Evolutionary conservation across 2,113 vertebrate genomes (phyloP).

Genomic region (Apus apus): DNA sequence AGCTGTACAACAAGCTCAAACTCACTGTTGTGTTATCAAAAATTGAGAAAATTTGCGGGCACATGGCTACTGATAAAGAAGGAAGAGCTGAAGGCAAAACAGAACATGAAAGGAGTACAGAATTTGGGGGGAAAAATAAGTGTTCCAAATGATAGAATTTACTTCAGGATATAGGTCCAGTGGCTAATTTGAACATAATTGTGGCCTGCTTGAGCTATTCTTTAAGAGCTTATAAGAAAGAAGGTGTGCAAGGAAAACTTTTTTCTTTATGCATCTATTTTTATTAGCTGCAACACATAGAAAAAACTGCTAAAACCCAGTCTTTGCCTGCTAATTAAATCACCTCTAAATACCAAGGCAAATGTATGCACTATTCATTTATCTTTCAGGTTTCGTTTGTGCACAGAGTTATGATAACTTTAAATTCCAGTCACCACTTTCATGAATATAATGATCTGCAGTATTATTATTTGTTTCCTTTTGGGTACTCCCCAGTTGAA

Average conservation of each 20-base stretch:
- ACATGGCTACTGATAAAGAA: neutral
- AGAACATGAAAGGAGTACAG: neutral
- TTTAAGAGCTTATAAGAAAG: neutral
- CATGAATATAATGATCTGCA: conserved; percentile 32
- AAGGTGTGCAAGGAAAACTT: neutral
- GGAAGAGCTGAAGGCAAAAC: neutral
- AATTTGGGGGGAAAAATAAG: neutral
- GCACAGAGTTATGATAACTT: conserved; percentile 9
- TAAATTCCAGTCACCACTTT: conserved; percentile 44
- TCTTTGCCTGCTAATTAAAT: neutral
- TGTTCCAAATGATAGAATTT: neutral
- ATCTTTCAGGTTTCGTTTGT: neutral
- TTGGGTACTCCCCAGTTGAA: conserved; percentile 23
- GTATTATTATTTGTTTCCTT: conserved; percentile 38
- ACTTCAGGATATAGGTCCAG: neutral
- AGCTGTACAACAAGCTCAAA: neutral
- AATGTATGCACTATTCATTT: neutral
- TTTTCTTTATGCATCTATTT: neutral
- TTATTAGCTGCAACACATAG: neutral
- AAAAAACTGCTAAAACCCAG: neutral
- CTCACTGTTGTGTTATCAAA: neutral
- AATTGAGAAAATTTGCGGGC: neutral
- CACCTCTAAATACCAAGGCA: neutral
- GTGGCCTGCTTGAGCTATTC: neutral
- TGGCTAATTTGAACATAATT: neutral